Conservation (phyloP, 2,797 vertebrate species). For the Delichon dasypus region DNA sequence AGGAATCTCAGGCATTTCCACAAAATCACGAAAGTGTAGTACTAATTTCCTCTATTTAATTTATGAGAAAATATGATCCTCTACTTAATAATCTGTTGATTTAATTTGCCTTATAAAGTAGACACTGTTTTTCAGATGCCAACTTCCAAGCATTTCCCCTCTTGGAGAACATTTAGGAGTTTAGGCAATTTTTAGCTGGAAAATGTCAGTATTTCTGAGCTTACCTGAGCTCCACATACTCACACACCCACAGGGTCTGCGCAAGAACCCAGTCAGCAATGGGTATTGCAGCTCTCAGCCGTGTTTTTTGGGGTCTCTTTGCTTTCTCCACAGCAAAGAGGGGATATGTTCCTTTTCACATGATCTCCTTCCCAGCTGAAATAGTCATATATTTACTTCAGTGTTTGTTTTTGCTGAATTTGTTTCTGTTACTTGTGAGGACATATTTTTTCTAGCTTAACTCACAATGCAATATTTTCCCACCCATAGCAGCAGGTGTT, state of each 20-base stretch:
- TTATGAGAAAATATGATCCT: background rate
- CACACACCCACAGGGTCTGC: background rate
- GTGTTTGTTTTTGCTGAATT: background rate
- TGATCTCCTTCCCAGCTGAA: background rate
- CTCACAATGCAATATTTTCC: background rate
- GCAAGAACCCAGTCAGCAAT: background rate
- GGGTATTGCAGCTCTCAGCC: background rate
- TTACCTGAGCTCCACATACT: background rate
- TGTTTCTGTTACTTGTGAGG: background rate
- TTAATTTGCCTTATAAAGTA: background rate
- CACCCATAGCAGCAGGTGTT: background rate
- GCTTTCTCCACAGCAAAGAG: background rate
- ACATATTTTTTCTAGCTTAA: background rate
- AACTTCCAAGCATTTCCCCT: background rate
- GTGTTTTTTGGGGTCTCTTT: background rate
- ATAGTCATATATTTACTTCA: background rate
- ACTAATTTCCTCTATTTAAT: background rate
- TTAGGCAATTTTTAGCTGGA: background rate
- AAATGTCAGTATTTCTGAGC: background rate
- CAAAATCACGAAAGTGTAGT: background rate
- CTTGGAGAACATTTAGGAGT: background rate
- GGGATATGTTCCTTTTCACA: background rate
- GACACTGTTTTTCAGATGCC: background rate
- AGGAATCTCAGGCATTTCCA: background rate
- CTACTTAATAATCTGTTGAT: background rate